Conservation (phyloP, 2,888 invertebrate genomes). For the Dasysyrphus tricinctus region DNA sequence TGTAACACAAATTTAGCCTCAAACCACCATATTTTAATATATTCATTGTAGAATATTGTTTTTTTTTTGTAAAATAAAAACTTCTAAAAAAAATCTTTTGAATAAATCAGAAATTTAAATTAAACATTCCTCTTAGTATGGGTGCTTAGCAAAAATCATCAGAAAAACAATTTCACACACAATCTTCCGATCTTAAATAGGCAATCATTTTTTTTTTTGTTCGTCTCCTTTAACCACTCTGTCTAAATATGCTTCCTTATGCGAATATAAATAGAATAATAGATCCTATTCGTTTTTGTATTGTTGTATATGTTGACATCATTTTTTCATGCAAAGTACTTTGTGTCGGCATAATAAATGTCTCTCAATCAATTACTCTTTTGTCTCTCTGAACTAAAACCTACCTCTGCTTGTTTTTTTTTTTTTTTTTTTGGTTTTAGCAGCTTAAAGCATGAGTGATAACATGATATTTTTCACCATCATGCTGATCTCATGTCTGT, state of each 20-base stretch:
- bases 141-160: too few relatives aligned
- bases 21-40: too few relatives aligned
- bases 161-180: too few relatives aligned
- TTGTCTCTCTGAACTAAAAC: constrained; percentile 32
- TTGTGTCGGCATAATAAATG: constrained; percentile 43
- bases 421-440: constrained; percentile 24
- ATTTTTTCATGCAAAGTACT: constrained; percentile 38
- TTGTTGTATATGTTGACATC: constrained; percentile 40
- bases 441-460: constrained; percentile 48
- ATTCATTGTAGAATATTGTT: too few relatives aligned
- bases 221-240: neutral
- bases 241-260: constrained; percentile 6
- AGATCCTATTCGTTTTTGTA: neutral
- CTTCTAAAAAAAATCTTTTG: too few relatives aligned
- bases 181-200: neutral
- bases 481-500: constrained; percentile 20
- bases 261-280: neutral
- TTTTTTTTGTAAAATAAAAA: too few relatives aligned
- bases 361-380: constrained; percentile 47
- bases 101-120: too few relatives aligned
- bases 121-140: too few relatives aligned
- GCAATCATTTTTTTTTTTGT: constrained; percentile 3
- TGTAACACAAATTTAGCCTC: too few relatives aligned
- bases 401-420: constrained; percentile 8
- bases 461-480: constrained; percentile 39